A percentile compares a stretch with the other conserved stretches of the same genome.
These are phyloP conservation scores for Aptenodytes forsteri DNA, from an alignment of 2,113 vertebrate species.

Conservation along the genomic window DNA sequence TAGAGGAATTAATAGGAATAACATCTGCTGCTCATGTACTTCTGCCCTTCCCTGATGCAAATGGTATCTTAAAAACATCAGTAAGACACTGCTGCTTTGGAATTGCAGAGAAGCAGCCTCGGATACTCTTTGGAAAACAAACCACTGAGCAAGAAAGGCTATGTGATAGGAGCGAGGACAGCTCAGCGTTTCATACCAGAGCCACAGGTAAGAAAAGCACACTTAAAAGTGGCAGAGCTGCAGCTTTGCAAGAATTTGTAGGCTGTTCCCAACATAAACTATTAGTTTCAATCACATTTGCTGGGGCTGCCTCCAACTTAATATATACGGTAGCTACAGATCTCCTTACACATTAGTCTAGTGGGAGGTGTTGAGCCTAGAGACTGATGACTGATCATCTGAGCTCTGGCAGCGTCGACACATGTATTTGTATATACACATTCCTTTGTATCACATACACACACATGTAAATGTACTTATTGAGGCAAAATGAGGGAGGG, in stretches of 20 bases:
- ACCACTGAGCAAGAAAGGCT: conserved; percentile 81
- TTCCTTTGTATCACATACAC: not conserved
- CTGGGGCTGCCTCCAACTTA: not conserved
- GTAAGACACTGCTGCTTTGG: not conserved
- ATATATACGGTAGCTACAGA: rapidly evolving
- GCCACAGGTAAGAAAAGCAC: conserved; percentile 64
- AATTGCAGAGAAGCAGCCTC: conserved; percentile 69
- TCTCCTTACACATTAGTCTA: not conserved
- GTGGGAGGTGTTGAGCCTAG: not conserved
- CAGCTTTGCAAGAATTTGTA: not conserved
- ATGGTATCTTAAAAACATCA: rapidly evolving
- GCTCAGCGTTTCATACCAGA: conserved; percentile 64
- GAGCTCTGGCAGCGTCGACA: not conserved
- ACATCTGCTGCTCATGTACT: rapidly evolving
- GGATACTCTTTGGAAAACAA: conserved; percentile 57
- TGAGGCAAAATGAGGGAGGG: not conserved
- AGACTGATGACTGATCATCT: not conserved
- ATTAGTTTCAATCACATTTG: not conserved
- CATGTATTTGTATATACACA: not conserved
- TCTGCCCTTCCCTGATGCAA: not conserved
- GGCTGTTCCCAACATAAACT: not conserved
- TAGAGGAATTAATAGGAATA: not conserved
- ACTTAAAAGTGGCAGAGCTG: not conserved
- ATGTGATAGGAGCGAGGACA: conserved; percentile 82
- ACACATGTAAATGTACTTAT: not conserved